A percentile compares a stretch with the other conserved stretches of the same genome.
phyloP scores from a whole-genome alignment of 2,888 invertebrate species.

The Deilephila elpenor region DNA sequence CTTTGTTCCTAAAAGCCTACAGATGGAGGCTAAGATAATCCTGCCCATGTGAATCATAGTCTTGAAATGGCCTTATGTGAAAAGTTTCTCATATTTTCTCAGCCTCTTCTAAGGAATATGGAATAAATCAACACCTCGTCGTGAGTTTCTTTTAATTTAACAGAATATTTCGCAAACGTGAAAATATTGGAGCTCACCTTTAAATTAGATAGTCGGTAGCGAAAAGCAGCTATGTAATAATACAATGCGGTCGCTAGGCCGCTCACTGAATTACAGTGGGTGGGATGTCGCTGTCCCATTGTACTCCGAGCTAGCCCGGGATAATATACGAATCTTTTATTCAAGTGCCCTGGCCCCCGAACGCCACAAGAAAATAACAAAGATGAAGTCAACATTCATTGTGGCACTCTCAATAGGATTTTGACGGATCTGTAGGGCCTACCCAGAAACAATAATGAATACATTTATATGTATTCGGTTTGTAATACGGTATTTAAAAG shows the following conservation, averaged over 20 bases:
- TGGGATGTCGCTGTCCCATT: constrained; percentile 76
- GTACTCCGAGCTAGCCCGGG: constrained; percentile 66
- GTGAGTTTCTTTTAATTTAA: background rate
- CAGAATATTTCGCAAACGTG: constrained; percentile 29
- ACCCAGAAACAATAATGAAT: constrained; percentile 49
- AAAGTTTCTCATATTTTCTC: background rate
- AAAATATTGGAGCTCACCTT: constrained; percentile 50
- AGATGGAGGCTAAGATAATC: background rate
- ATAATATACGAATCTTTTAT: constrained; percentile 83
- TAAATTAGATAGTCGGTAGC: constrained; percentile 61
- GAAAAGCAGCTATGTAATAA: constrained; percentile 57
- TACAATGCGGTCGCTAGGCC: constrained; percentile 69
- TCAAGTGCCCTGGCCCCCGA: constrained; percentile 77
- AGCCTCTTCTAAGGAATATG: background rate
- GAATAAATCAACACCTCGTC: background rate
- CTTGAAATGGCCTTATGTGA: background rate
- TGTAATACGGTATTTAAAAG: constrained; percentile 33
- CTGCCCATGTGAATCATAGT: constrained; percentile 9
- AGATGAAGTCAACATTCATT: constrained; percentile 78
- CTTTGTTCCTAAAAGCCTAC: constrained; percentile 9
- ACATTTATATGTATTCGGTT: constrained; percentile 30
- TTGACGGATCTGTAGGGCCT: constrained; percentile 66
- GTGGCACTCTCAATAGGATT: constrained; percentile 76
- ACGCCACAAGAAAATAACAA: constrained; percentile 77
- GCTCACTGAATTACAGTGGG: constrained; percentile 72